phyloP scores from a whole-genome alignment of 2,888 invertebrate species.

The Lithodes maja region DNA sequence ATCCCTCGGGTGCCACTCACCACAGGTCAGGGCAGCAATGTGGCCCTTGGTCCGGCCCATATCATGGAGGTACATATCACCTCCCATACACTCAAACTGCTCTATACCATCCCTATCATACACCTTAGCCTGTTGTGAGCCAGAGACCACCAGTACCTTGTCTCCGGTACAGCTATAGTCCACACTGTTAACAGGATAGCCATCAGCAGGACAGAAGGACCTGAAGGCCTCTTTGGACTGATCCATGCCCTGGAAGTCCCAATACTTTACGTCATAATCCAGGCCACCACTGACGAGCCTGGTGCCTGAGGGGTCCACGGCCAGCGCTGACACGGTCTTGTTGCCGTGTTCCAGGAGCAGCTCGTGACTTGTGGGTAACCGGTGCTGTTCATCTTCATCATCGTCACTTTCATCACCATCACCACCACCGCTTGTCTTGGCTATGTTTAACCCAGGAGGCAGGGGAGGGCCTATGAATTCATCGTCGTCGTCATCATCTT shows the following conservation, averaged over 20 bases:
- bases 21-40: conserved; percentile 90
- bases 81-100: conserved; percentile 93
- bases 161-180: conserved; percentile 97
- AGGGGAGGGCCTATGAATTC: conserved; percentile 80
- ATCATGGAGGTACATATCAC: conserved; percentile 96
- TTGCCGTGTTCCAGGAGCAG: conserved; percentile 91
- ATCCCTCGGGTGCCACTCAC: conserved; percentile 94
- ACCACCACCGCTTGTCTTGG: conserved; percentile 72
- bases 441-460: conserved; percentile 75
- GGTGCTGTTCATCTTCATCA: conserved; percentile 73
- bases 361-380: conserved; percentile 77
- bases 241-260: conserved; percentile 99
- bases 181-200: conserved; percentile 90
- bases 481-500: conserved; percentile 75
- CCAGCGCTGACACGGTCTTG: conserved; percentile 91
- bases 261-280: conserved; percentile 97
- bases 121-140: conserved; percentile 90
- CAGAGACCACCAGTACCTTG: conserved; percentile 92
- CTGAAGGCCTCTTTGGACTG: conserved; percentile 92
- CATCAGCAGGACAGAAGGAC: conserved; percentile 95
- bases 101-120: conserved; percentile 96
- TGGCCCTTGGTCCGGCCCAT: conserved; percentile 96
- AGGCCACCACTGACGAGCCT: conserved; percentile 92
- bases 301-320: conserved; percentile 95
- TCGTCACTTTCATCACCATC: conserved; percentile 72